Evolutionary conservation across 2,888 invertebrate species (phyloP), one percentile per base, ranked within the genome.

Genomic region (Scrobipalpa atriplicella): DNA sequence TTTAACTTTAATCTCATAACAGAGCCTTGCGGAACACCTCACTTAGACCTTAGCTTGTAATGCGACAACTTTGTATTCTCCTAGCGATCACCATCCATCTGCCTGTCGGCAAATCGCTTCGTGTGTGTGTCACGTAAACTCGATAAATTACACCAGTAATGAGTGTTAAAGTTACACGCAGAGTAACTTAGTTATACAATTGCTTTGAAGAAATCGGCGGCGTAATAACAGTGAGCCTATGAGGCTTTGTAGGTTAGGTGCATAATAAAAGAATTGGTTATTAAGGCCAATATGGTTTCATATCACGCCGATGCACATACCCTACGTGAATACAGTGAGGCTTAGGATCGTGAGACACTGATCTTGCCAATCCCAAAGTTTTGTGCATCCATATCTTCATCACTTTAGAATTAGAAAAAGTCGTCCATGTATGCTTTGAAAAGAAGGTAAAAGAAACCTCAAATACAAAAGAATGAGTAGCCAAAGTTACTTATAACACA

Each of bases 101-200:
- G 78, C 70, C 70, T 78, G 82, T 74, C 81, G 75, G 78, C 77
- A 72, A 75, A 79, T 76, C 78, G 75, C 78, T 79, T 72, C 75
- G 74, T 73, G 80, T 79, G 79, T 77, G 75, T 74, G 76, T 82
- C 87, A 87, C 87, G 86, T 87, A 83, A 71, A 67, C 70, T 71
- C 77, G 77, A 84, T 89, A 89, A 87, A 89, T 87, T 81, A 78
- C 76, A 65, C 65, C 54, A 63, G 73, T 83, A 83, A 83, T 83
- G 82, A 82, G 78, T 66, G 66, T 67, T 61, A 69, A 65, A 61
- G n/a, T 18, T n/a, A 66, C 63, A 63, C 51, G 36, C 56, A 60
- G 29, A 54, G 61, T 60, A 61, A 41, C 47, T 56, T 36, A 19
- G 63, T 67, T 66, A 54, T 41, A 60, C 60, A 65, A 65, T 47